phyloP scores from a whole-genome alignment of 2,797 vertebrate genomes.

The Poecile montanus region DNA sequence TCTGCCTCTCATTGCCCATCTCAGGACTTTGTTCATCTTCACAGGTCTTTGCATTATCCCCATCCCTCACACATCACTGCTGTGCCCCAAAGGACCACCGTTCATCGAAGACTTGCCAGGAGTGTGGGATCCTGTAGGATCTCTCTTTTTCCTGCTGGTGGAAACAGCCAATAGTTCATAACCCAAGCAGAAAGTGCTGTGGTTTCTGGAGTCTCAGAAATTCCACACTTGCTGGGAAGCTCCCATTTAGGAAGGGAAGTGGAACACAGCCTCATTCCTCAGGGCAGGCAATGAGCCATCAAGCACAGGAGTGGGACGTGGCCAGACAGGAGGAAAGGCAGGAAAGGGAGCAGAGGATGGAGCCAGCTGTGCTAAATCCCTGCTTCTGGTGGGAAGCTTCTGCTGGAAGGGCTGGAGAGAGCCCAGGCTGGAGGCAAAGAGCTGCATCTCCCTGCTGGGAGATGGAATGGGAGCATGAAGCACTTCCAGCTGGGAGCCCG shows the following conservation, averaged over 20 bases:
- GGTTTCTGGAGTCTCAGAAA: not conserved
- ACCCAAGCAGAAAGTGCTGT: not conserved
- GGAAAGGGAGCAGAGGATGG: not conserved
- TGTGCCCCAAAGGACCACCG: fast-evolving
- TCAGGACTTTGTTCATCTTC: not conserved
- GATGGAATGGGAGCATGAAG: not conserved
- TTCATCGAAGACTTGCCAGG: not conserved
- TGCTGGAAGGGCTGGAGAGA: conserved; percentile 7
- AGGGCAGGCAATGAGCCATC: not conserved
- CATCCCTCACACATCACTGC: fast-evolving
- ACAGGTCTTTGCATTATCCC: not conserved
- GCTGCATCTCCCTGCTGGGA: not conserved
- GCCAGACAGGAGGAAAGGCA: not conserved
- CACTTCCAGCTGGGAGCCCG: conserved; percentile 31
- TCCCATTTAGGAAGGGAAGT: not conserved
- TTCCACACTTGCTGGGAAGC: not conserved
- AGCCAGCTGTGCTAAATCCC: conserved; percentile 26
- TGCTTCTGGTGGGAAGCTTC: not conserved
- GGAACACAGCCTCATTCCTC: not conserved
- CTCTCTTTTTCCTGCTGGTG: not conserved
- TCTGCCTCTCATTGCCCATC: not conserved
- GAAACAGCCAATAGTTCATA: not conserved
- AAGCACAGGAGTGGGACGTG: fast-evolving
- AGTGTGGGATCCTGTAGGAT: not conserved
- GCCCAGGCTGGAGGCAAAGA: not conserved